phyloP scores from a whole-genome alignment of 1,140 invertebrate genomes.

The Battus philenor region DNA sequence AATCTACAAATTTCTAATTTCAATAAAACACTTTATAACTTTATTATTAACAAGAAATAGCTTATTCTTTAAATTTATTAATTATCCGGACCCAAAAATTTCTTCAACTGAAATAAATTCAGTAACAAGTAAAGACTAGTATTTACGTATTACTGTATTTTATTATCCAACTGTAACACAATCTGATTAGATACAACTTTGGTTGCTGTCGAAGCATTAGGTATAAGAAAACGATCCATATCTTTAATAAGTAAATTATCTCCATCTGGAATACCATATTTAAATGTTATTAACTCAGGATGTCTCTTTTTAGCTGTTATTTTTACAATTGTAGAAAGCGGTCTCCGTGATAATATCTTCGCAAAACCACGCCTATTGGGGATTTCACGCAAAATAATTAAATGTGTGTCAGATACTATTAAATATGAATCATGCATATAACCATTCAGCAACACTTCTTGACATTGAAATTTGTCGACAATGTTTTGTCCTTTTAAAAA shows the following conservation, averaged over 20 bases:
- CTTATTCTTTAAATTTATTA: too few relatives aligned
- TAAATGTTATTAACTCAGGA: constrained; percentile 97
- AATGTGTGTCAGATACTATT: constrained; percentile 90
- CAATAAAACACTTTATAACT: too few relatives aligned
- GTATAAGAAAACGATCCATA: constrained; percentile 94
- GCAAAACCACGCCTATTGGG: constrained; percentile 85
- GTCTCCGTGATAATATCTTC: constrained; percentile 89
- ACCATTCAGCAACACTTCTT: constrained; percentile 92
- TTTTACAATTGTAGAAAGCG: constrained; percentile 93
- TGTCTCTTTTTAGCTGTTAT: constrained; percentile 96
- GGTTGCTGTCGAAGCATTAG: constrained; percentile 93
- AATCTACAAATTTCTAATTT: too few relatives aligned
- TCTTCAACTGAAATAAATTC: too few relatives aligned
- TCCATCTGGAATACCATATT: constrained; percentile 88
- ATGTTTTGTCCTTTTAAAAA: constrained; percentile 92
- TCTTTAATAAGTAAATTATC: constrained; percentile 85
- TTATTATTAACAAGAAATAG: too few relatives aligned
- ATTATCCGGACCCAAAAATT: too few relatives aligned
- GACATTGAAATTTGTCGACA: constrained; percentile 90
- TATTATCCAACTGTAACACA: constrained; percentile 67
- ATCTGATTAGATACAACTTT: constrained; percentile 82
- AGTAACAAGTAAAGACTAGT: too few relatives aligned
- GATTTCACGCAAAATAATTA: constrained; percentile 91
- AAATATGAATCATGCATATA: constrained; percentile 91
- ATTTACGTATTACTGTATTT: constrained; percentile 40